Percentiles rank a stretch among this genome's conserved stretches.
These are phyloP conservation scores for Parauchenoglanis punctatus DNA, from an alignment of 2,797 vertebrate genomes.

Conservation along the genomic window DNA sequence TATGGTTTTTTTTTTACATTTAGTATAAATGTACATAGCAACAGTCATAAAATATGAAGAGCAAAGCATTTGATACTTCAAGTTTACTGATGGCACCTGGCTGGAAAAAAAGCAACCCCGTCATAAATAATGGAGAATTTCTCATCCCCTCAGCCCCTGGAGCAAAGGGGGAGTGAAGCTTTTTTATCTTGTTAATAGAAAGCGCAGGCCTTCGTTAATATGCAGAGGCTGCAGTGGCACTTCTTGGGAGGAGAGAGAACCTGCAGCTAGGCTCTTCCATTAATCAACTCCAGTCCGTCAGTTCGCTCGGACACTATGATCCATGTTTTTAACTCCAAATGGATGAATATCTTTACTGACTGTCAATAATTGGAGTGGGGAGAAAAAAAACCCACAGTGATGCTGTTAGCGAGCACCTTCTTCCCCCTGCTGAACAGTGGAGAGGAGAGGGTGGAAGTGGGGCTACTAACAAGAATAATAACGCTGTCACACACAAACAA, in stretches of 20 bases:
- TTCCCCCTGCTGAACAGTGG: slow-evolving; percentile 22
- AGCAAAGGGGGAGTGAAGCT: slow-evolving; percentile 92
- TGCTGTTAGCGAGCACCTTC: slow-evolving; percentile 17
- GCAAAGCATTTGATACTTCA: slow-evolving; percentile 73
- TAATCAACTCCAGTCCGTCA: slow-evolving; percentile 99
- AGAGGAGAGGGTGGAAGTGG: slow-evolving; percentile 84
- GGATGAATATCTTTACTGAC: slow-evolving; percentile 99
- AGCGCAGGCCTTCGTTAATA: slow-evolving; percentile 99
- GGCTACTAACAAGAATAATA: slow-evolving; percentile 99
- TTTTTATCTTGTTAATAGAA: slow-evolving; percentile 99
- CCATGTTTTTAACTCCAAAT: slow-evolving; percentile 99
- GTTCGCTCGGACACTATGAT: slow-evolving; percentile 98
- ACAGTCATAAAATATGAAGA: slow-evolving; percentile 72
- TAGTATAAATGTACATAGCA: slow-evolving; percentile 75
- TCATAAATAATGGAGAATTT: slow-evolving; percentile 98
- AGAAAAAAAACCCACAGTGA: slow-evolving; percentile 52
- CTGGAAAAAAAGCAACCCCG: slow-evolving; percentile 81
- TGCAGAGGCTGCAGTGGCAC: slow-evolving; percentile 93
- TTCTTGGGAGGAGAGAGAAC: slow-evolving; percentile 82
- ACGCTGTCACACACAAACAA: slow-evolving; percentile 99
- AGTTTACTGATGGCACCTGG: slow-evolving; percentile 92
- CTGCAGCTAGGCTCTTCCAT: slow-evolving; percentile 97
- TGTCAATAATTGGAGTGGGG: slow-evolving; percentile 92
- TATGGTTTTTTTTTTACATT: slow-evolving; percentile 45
- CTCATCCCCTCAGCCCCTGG: slow-evolving; percentile 95